Evolutionary conservation across 2,797 vertebrate species (phyloP), one percentile per base, ranked within the genome.

Genomic region (Sphenopsis melanotis): DNA sequence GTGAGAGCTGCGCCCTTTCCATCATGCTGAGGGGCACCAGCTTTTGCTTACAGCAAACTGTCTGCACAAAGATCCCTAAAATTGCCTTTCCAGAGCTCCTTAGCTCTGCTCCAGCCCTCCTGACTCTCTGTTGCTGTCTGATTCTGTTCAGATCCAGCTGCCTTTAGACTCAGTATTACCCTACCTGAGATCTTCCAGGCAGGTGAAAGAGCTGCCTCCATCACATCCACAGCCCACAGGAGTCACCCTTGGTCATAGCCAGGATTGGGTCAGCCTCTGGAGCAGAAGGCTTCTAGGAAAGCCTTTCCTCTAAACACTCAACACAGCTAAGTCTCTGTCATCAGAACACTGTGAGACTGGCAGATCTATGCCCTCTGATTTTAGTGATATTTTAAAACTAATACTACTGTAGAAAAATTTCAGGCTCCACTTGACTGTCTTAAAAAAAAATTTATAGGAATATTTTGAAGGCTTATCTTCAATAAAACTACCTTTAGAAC

Each of bases 321-420:
- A 16, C 39, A 74, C 26, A 59, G n/a, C 8, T 19, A 19, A 42
- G 15, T 44, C n/a, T 21, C 34, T 70, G 59, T 34, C 70, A 68
- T 13, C 27, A 49, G 30, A 70, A 21, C 17, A 36, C 24, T 3
- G 3, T 39, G 53, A 92, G 83, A 96, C 79, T 68, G 91, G 93
- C 91, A 96, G 94, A 96, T 87, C 36, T 84, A 91, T 75, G 65
- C 71, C 88, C 84, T 94, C 90, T 90, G 89, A 87, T 92, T 95
- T 97, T 88, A 95, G 87, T 81, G 89, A 92, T 50, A 76, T 92
- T 97, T 97, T 90, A 85, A 96, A 90, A 82, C 29, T 26, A 96
- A 95, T 83, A 94, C 81, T 74, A 63, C 42, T 0, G 0, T 39
- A 90, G 85, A 90, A 95, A 81, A 83, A 84, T 90, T 93, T 30